A percentile compares a stretch with the other conserved stretches of the same genome.
These are phyloP conservation scores for Nasalis larvatus DNA, from an alignment of 2,113 vertebrate genomes.

Conservation along the genomic window DNA sequence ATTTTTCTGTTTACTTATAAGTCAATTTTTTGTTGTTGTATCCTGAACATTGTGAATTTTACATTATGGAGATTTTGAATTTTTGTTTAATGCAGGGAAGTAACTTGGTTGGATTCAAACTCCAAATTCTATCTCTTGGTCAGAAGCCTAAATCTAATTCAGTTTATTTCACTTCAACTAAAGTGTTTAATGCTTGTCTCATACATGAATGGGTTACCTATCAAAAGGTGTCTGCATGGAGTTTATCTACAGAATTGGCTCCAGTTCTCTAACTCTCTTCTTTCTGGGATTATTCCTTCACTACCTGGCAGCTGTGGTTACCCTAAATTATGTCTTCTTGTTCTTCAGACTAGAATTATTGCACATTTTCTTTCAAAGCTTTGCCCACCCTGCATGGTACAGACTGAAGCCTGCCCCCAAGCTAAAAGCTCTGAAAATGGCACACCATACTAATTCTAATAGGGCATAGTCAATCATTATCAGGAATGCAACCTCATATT, in stretches of 20 bases:
- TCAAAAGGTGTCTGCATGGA: neutral
- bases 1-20: neutral
- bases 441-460: neutral
- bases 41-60: neutral
- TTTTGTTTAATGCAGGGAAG: neutral
- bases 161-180: neutral
- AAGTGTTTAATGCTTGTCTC: neutral
- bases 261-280: neutral
- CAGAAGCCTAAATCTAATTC: neutral
- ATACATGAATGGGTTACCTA: neutral
- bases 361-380: neutral
- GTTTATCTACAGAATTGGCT: neutral
- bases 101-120: neutral
- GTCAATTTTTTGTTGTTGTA: neutral
- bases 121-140: too few relatives aligned
- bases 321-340: neutral
- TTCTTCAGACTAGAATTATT: neutral
- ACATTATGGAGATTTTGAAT: neutral
- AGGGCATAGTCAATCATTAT: neutral
- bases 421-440: neutral
- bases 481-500: neutral
- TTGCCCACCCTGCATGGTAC: neutral
- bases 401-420: neutral
- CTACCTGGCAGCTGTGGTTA: neutral
- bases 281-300: neutral